phyloP scores from a whole-genome alignment of 2,113 vertebrate genomes.

The Urocolius indicus region DNA sequence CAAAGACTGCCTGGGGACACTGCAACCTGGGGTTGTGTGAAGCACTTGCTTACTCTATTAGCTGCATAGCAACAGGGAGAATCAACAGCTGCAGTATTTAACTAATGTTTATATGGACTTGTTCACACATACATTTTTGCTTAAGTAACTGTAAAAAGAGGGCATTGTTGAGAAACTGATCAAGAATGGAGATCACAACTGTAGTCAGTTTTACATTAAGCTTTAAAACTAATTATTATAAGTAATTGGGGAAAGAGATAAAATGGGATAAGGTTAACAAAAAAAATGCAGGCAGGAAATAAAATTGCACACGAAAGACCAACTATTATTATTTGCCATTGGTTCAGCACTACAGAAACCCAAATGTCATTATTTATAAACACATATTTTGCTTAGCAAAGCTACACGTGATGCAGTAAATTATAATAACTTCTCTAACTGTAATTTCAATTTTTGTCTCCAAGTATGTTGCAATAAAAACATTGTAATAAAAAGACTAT shows the following conservation, averaged over 20 bases:
- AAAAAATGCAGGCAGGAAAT: background rate
- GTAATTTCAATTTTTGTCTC: background rate
- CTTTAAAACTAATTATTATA: background rate
- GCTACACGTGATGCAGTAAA: background rate
- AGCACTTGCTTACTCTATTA: background rate
- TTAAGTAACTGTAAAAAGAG: background rate
- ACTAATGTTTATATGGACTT: background rate
- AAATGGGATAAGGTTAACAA: background rate
- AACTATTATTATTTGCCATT: background rate
- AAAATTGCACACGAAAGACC: background rate
- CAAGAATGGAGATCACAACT: background rate
- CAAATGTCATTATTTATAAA: background rate
- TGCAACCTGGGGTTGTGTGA: background rate
- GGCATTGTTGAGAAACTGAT: background rate
- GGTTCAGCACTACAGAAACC: background rate
- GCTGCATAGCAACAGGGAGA: background rate
- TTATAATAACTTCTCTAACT: background rate
- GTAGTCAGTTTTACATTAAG: background rate
- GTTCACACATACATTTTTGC: background rate
- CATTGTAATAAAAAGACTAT: background rate
- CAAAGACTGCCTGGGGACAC: background rate
- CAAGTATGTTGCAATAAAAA: background rate
- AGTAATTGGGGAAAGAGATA: background rate
- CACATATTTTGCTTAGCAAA: background rate
- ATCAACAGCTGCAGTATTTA: background rate